Base-by-base conservation (phyloP, 2,888 invertebrate species). In the Toxonevra muliebris region DNA sequence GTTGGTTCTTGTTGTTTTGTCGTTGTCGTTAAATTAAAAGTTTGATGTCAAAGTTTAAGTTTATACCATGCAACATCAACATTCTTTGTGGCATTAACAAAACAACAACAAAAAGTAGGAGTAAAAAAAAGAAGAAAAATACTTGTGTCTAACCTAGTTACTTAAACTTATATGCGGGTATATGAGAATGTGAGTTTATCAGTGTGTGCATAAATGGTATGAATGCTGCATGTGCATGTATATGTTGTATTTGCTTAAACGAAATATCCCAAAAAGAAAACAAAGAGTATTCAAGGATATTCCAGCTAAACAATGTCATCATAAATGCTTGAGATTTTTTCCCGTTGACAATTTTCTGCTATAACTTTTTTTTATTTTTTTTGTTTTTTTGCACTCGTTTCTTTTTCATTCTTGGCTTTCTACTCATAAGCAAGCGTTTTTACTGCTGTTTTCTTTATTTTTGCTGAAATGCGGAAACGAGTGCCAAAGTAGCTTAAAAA, bases 271-370 rank as follows among this genome's bases (percentile, higher is more conserved):
- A 30, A 43, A 48, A 45, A 48, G 30, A 60, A 42, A 42, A 60
- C 30, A 30, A 2, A 30, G 7, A 30, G 7, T 61, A 52, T 61
- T 40, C 61, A 52, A 53, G 61, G 61, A 61, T 61, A 53, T 61
- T 13, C 53, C 11, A 43, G 11, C 55, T 13, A 48, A 48, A 64
- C 64, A 55, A 50, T 64, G 64, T 57, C 57, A 30, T 30, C 30
- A 64, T 64, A 64, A 64, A 64, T 57, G 64, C 64, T 64, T 19
- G 48, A 48, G 64, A 64, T 48, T 64, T 48, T 64, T 57, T 17
- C 15, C 12, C 13, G 40, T 20, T 50, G 41, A 17, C 42, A 54
- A 45, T 42, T 48, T 52, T 59, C 19, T 52, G 50, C 52, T 48
- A 8, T 65, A 59, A 10, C 1, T 3, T 13, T 61, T 30, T 40